These are phyloP conservation scores for Climacteris rufus DNA, from an alignment of 2,113 vertebrate species.

Conservation along the genomic window DNA sequence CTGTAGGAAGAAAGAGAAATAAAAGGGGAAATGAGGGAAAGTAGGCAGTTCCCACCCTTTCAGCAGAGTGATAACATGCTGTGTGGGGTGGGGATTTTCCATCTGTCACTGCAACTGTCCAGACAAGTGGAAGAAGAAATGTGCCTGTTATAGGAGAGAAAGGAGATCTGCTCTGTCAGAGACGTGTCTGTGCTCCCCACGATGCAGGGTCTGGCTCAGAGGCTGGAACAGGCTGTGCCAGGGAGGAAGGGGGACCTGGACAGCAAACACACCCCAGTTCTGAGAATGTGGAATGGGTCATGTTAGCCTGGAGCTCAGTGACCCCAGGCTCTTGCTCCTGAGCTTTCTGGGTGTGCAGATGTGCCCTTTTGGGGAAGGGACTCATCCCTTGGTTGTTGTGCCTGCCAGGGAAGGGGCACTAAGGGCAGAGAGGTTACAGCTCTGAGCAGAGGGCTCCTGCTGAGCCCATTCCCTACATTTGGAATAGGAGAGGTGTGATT, in stretches of 20 bases:
- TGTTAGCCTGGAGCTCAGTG: not conserved
- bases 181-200: not conserved
- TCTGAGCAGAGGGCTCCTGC: not conserved
- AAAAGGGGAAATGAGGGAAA: not conserved
- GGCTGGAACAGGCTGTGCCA: not conserved
- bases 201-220: not conserved
- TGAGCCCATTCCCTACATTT: not conserved
- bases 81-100: not conserved
- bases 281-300: not conserved
- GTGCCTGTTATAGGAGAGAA: not conserved
- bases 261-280: accelerated
- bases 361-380: not conserved
- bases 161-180: not conserved
- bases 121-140: not conserved
- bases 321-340: accelerated
- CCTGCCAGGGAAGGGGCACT: not conserved
- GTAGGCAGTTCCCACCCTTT: not conserved
- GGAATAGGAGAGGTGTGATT: not conserved
- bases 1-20: not conserved
- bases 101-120: conserved; percentile 23
- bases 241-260: not conserved
- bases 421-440: not conserved
- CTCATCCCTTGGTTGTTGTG: not conserved
- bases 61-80: not conserved
- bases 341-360: not conserved